Conservation (phyloP, 1,140 invertebrate genomes). For the Stenopsyche tienmushanensis region DNA sequence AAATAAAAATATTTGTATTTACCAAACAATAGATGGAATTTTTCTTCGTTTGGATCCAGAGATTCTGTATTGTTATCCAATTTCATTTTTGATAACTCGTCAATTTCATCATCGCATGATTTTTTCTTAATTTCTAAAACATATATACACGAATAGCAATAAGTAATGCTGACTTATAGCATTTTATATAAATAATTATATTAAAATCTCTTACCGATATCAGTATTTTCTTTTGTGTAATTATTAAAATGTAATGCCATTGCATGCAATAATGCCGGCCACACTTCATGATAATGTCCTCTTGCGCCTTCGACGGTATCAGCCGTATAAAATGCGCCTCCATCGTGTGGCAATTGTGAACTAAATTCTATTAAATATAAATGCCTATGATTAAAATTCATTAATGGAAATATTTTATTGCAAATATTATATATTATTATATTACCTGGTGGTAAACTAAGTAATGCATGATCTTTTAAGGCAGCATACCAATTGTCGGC, state of each 20-base stretch:
- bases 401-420: slow-evolving; percentile 6
- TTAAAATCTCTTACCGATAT: not conserved
- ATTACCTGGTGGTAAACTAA: slow-evolving; percentile 84
- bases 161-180: not conserved
- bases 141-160: not conserved
- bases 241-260: slow-evolving; percentile 71
- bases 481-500: slow-evolving; percentile 94
- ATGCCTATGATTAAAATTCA: slow-evolving; percentile 1
- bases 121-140: slow-evolving; percentile 19
- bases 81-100: slow-evolving; percentile 50
- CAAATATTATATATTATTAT: slow-evolving; percentile 15
- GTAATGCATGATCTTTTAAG: slow-evolving; percentile 90
- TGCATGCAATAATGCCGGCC: slow-evolving; percentile 94
- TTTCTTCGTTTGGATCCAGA: slow-evolving; percentile 53
- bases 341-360: slow-evolving; percentile 90
- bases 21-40: slow-evolving; percentile 90
- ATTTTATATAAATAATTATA: not conserved
- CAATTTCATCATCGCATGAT: slow-evolving; percentile 36
- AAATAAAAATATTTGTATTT: slow-evolving; percentile 7
- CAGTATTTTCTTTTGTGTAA: slow-evolving; percentile 24
- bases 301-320: slow-evolving; percentile 93
- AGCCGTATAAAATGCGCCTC: slow-evolving; percentile 95
- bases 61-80: slow-evolving; percentile 57
- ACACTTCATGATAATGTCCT: slow-evolving; percentile 86
- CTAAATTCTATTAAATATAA: slow-evolving; percentile 86